Conservation (phyloP, 2,888 invertebrate genomes). For the Hirtodrosophila duncani region DNA sequence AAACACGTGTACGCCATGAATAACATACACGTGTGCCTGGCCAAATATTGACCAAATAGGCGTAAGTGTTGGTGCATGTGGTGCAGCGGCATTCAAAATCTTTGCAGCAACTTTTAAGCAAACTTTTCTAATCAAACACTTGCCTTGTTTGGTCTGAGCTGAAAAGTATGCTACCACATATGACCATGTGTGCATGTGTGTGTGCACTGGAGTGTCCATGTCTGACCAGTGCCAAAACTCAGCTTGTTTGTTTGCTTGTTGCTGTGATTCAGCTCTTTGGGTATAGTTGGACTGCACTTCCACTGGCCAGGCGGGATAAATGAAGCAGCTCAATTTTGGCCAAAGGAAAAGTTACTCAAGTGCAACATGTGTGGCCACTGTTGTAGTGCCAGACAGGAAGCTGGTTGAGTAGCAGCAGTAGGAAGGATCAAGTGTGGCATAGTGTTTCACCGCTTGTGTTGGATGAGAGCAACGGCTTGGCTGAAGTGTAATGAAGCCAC, state of each 20-base stretch:
- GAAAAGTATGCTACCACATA: slow-evolving; percentile 27
- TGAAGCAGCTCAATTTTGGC: slow-evolving; percentile 63
- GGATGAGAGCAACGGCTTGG: slow-evolving; percentile 15
- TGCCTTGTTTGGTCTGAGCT: slow-evolving; percentile 29
- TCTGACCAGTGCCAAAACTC: slow-evolving; percentile 32
- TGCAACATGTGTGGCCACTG: slow-evolving; percentile 53
- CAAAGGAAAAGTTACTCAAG: slow-evolving; percentile 40
- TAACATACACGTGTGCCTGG: slow-evolving; percentile 21
- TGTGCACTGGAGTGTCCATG: slow-evolving; percentile 18
- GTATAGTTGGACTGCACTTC: not conserved
- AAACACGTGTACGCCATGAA: no score
- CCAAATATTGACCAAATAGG: slow-evolving; percentile 31
- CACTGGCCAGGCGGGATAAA: slow-evolving; percentile 28
- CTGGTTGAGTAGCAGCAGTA: slow-evolving; percentile 5
- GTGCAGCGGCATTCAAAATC: slow-evolving; percentile 50
- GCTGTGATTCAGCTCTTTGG: slow-evolving; percentile 29
- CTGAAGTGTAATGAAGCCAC: slow-evolving; percentile 59
- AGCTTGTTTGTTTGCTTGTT: slow-evolving; percentile 65
- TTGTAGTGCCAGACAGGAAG: slow-evolving; percentile 17
- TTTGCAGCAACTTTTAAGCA: slow-evolving; percentile 43
- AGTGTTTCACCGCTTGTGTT: slow-evolving; percentile 36
- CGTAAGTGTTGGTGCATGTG: not conserved
- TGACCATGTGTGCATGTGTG: slow-evolving; percentile 13
- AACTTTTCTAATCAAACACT: slow-evolving; percentile 68
- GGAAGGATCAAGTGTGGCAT: slow-evolving; percentile 20